phyloP scores from a whole-genome alignment of 1,140 invertebrate species.

The Trichoplusia ni region DNA sequence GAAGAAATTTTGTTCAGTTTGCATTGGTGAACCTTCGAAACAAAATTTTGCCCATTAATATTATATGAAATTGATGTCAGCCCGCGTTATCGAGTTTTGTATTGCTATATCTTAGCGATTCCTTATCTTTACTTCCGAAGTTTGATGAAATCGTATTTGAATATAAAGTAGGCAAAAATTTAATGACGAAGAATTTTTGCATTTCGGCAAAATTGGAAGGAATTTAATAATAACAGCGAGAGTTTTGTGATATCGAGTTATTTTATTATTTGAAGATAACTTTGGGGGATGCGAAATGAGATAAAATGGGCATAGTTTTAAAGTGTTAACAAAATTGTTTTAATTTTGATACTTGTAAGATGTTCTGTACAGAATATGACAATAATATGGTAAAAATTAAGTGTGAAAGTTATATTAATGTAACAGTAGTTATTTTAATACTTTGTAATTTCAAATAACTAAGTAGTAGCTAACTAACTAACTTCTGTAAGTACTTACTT shows the following conservation, averaged over 20 bases:
- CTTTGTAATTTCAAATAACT: too few relatives aligned
- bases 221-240: constrained; percentile 8
- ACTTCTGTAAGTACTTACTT: too few relatives aligned
- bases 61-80: neutral
- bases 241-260: constrained; percentile 5
- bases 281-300: too few relatives aligned
- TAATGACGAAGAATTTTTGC: constrained; percentile 10
- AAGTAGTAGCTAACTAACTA: too few relatives aligned
- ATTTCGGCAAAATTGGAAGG: constrained; percentile 1
- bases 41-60: neutral
- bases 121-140: constrained; percentile 9
- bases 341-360: too few relatives aligned
- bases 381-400: too few relatives aligned
- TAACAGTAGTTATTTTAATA: too few relatives aligned
- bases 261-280: neutral
- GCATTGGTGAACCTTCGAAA: too few relatives aligned
- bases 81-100: neutral
- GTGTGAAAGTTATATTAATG: too few relatives aligned
- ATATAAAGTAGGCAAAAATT: constrained; percentile 17
- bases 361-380: too few relatives aligned
- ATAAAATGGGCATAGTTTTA: too few relatives aligned
- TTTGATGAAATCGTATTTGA: constrained; percentile 25
- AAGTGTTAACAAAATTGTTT: neutral
- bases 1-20: too few relatives aligned
- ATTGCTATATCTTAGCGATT: neutral